Evolutionary conservation across 2,888 invertebrate genomes (phyloP), one percentile per base, ranked within the genome.

Genomic region (Serrognathus titanus): DNA sequence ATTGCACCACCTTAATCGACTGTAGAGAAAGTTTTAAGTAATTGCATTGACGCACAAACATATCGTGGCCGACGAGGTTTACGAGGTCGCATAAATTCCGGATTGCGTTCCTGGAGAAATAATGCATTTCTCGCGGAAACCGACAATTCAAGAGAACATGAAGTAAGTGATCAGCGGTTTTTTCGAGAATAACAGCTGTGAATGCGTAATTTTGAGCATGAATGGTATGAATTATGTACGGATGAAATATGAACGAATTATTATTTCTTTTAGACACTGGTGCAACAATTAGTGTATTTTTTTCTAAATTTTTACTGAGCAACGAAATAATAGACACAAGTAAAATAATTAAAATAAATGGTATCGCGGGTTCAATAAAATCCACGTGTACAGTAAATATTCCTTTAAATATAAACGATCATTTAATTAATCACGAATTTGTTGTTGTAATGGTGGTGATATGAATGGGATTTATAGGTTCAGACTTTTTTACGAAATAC

Each of bases 31-130:
- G 77, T 84, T 10, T 79, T 86, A 38, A 77, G 79, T 38, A 83
- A 84, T 69, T 84, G 85, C 62, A 65, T 85, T 10, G 87, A 87
- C 67, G 76, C 24, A 31, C 41, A 20, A 20, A 20, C 20, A 20
- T 20, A 20, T 4, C 20, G 20, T 20, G 20, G 20, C 4, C 20
- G 24, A 31, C 6, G 31, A 1, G n/a, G n/a, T n/a, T n/a, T n/a
- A n/a, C n/a, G n/a, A n/a, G n/a, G n/a, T n/a, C n/a, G n/a, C n/a
- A n/a, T n/a, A 31, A 31, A 48, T 31, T n/a, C 36, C 24, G 6
- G 7, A 31, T 48, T 36, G 36, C 31, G 36, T 2, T 13, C 48
- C 8, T 37, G 36, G 48, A 48, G 6, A 31, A 31, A 31, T 31
- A n/a, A 13, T 13, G 31, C 48, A 10, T 31, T 36, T 13, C 35